Conservation (phyloP, 1,140 invertebrate species). For the Rhyzopertha dominica region DNA sequence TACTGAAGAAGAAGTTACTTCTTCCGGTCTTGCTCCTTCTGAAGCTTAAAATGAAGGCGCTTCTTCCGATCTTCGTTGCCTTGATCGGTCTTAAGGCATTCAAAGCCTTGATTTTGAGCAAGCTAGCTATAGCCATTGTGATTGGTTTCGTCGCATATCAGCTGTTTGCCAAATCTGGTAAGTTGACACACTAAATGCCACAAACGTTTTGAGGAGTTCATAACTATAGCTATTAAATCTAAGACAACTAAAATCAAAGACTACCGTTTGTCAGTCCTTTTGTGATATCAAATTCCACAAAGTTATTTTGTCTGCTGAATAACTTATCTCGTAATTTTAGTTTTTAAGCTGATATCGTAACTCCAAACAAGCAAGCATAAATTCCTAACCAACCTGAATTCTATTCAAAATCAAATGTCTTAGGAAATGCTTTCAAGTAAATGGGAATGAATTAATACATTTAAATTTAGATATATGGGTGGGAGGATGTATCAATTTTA, state of each 20-base stretch:
- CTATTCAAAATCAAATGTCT: too few relatives aligned
- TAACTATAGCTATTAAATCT: constrained; percentile 6
- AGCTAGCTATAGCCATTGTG: constrained; percentile 72
- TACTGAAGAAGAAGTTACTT: constrained; percentile 75
- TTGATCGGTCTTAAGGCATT: constrained; percentile 74
- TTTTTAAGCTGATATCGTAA: too few relatives aligned
- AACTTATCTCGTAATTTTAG: too few relatives aligned
- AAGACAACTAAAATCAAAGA: background rate
- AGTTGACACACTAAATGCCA: constrained; percentile 10
- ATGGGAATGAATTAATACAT: too few relatives aligned
- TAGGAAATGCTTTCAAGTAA: too few relatives aligned
- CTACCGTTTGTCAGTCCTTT: background rate
- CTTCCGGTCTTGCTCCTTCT: constrained; percentile 70
- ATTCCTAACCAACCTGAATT: too few relatives aligned
- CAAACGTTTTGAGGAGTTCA: too few relatives aligned
- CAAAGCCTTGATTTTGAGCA: constrained; percentile 76
- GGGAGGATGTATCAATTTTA: too few relatives aligned
- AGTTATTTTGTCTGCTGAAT: too few relatives aligned
- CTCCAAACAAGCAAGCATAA: too few relatives aligned
- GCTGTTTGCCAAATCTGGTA: constrained; percentile 60
- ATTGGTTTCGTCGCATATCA: constrained; percentile 74
- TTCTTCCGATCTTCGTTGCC: constrained; percentile 75
- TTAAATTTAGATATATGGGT: too few relatives aligned
- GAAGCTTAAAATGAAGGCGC: constrained; percentile 76
- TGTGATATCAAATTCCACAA: too few relatives aligned